phyloP scores from a whole-genome alignment of 2,888 invertebrate species.

The Trachelus stipa region DNA sequence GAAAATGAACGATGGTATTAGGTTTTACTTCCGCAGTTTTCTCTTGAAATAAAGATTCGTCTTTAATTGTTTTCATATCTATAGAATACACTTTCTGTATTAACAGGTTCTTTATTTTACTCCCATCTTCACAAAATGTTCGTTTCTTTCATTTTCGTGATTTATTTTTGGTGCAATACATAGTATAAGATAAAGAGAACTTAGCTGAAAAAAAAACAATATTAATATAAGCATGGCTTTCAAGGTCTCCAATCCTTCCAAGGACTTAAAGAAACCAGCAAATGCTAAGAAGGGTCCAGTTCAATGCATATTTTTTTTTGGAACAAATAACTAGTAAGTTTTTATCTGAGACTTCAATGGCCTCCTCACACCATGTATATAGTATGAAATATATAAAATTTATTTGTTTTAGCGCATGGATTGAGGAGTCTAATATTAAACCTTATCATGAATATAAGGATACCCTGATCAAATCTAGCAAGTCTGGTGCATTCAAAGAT shows the following conservation, averaged over 20 bases:
- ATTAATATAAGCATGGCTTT: conserved; percentile 50
- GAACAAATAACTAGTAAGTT: conserved; percentile 95
- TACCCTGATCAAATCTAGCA: conserved; percentile 80
- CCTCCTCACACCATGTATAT: not conserved
- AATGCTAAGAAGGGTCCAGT: conserved; percentile 77
- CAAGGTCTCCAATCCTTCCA: conserved; percentile 85
- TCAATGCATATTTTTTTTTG: conserved; percentile 94
- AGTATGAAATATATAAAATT: not conserved
- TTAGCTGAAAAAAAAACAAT: not conserved
- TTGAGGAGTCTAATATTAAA: conserved; percentile 85
- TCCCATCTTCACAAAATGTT: not conserved
- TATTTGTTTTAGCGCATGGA: conserved; percentile 81
- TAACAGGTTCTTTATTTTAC: not conserved
- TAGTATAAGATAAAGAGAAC: conserved; percentile 28
- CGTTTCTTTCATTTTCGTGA: not conserved
- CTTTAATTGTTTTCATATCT: not conserved
- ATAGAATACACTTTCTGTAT: not conserved
- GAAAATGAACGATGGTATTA: not conserved
- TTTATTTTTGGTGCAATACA: not conserved
- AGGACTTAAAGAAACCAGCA: conserved; percentile 80
- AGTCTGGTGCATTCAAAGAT: conserved; percentile 81
- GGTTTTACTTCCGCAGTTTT: not conserved
- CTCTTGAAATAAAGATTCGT: not conserved
- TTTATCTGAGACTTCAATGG: not conserved
- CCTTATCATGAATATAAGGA: conserved; percentile 85